Evolutionary conservation across 2,113 vertebrate species (phyloP), one percentile per base, ranked within the genome.

Genomic region (Tautogolabrus adspersus): DNA sequence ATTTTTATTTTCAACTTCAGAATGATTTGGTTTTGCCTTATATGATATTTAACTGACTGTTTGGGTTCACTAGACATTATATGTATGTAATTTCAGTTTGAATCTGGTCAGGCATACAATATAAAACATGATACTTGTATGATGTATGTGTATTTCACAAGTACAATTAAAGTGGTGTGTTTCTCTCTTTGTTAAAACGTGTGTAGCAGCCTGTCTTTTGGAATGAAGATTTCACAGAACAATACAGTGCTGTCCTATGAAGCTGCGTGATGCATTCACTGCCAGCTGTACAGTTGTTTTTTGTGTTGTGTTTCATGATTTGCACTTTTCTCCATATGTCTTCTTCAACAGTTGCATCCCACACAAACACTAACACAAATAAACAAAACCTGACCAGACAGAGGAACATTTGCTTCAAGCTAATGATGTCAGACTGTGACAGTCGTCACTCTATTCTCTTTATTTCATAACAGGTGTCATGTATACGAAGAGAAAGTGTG

Each of bases 401-500:
- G 54, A 40, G 19, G 55, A 75, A 75, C 88, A 91, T 79, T 87
- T 79, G 86, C 56, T 89, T 69, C 61, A 73, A 83, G 72, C 34
- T 61, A 80, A 72, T 86, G 87, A 88, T 71, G 81, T 80, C 83
- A 83, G 79, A 58, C 82, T 1, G 2, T 60, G 82, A 66, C 78
- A 78, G 63, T 69, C 69, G 69, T n/a, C 13, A n/a, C 80, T 74
- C 75, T 81, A 56, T 86, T 79, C 63, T 66, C 70, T 77, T 87
- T 66, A 85, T 88, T 81, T 84, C 66, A 68, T 69, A 84, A 90
- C 84, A 93, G 89, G 90, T 92, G 89, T 89, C 75, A 42, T 73
- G 59, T 47, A 81, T 61, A 88, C 84, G 88, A 88, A 91, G 85
- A 67, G 66, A 86, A 84, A 81, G 72, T 82, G 74, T 34, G 30